Evolutionary conservation across 2,888 invertebrate genomes (phyloP), one percentile per base, ranked within the genome.

Genomic region (Pristionchus fissidentatus): DNA sequence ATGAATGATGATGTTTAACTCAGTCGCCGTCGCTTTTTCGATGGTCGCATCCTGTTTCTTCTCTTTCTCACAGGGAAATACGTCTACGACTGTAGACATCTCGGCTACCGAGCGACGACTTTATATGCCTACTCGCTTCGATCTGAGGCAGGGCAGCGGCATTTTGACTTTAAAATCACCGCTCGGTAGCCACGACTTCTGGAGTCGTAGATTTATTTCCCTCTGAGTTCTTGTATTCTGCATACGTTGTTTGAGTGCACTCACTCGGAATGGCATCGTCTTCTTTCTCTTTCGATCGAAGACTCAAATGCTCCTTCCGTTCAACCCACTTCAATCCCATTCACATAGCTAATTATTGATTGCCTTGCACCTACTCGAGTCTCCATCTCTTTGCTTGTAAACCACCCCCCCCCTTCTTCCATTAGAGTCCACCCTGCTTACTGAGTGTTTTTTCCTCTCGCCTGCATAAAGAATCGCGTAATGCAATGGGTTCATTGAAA

Each of bases 331-430:
- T 3, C 41, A 38, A 43, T 70, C 41, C 70, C 70, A 43, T 41
- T 66, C 62, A 5, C 19, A 66, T 70, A 70, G 49, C 75, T 77
- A 77, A 49, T 32, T 49, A 77, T 49, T 77, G 32, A 77, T 77
- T 77, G 75, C 75, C 75, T 77, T 77, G 75, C 46, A 46, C 75
- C 46, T 49, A 46, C 49, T 77, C 75, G 75, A 77, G 75, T 77
- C n/a, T n/a, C 22, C 29, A 7, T 77, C 13, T 22, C 75, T 77
- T 77, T 77, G 75, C 75, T 77, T 77, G 75, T 77, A 77, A 77
- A 49, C 41, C 75, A 32, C 75, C 38, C 75, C 70, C 26, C 35
- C n/a, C n/a, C n/a, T n/a, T n/a, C n/a, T n/a, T n/a, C n/a, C n/a
- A 7, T 55, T 66, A 70, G 70, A n/a, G n/a, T 43, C 13, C 8